Conservation (phyloP, 1,140 invertebrate species). For the Lepidostoma basale region DNA sequence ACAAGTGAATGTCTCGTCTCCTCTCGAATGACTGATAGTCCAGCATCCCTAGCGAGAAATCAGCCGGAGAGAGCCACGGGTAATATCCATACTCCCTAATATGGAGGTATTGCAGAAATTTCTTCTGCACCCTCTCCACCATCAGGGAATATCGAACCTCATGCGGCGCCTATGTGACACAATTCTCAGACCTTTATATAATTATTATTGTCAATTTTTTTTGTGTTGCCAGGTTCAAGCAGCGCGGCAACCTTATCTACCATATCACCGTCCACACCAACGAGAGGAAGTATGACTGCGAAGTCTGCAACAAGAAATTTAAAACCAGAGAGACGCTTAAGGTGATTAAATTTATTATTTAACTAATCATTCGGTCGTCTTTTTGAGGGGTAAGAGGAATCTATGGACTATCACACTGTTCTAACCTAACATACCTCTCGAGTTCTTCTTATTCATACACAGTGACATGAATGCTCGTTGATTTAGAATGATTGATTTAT, state of each 20-base stretch:
- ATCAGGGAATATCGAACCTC: too few species aligned
- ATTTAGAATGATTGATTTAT: too few species aligned
- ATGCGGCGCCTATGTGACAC: background rate
- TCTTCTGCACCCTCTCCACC: too few species aligned
- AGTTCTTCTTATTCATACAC: background rate
- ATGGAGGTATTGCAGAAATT: too few species aligned
- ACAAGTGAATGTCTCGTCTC: too few species aligned
- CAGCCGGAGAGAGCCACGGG: too few species aligned
- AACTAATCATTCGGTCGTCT: background rate
- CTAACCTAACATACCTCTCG: too few species aligned
- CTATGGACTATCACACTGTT: too few species aligned
- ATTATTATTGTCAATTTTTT: background rate
- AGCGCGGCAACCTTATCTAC: slow-evolving; percentile 34
- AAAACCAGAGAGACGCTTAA: slow-evolving; percentile 37
- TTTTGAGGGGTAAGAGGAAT: too few species aligned
- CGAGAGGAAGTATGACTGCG: slow-evolving; percentile 34
- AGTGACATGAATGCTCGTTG: background rate
- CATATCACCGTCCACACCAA: slow-evolving; percentile 38
- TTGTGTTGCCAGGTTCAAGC: slow-evolving; percentile 38
- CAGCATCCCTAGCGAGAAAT: too few species aligned
- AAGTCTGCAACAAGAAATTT: slow-evolving; percentile 36
- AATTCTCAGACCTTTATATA: background rate
- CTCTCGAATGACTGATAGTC: too few species aligned
- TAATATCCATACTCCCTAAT: too few species aligned
- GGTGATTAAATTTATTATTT: slow-evolving; percentile 19